phyloP scores from a whole-genome alignment of 2,888 invertebrate genomes.

The Athrips mouffetella region DNA sequence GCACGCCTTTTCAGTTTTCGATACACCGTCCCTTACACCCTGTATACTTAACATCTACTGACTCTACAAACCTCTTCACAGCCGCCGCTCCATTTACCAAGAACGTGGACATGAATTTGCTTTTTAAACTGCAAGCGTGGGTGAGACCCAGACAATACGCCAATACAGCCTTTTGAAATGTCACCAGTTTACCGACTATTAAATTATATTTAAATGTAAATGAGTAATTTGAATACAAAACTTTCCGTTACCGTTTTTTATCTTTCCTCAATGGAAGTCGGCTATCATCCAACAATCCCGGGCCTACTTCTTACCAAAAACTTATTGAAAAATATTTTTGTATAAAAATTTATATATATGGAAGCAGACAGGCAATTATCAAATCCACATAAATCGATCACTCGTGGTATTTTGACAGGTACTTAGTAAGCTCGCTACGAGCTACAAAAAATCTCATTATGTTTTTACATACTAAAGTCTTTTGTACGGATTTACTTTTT shows the following conservation, averaged over 20 bases:
- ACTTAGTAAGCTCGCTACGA: constrained; percentile 26
- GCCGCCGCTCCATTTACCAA: too few species aligned
- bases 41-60: too few species aligned
- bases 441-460: background rate
- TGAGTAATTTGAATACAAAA: background rate
- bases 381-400: constrained; percentile 29
- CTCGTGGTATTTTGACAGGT: constrained; percentile 38
- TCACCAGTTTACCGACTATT: constrained; percentile 27
- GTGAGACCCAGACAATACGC: constrained; percentile 34
- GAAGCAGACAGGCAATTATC: constrained; percentile 12
- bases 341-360: constrained; percentile 25
- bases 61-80: too few species aligned
- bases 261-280: constrained; percentile 8
- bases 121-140: constrained; percentile 41
- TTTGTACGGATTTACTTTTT: background rate
- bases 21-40: too few species aligned
- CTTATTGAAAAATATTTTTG: constrained; percentile 20
- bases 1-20: too few species aligned
- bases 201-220: background rate
- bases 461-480: background rate
- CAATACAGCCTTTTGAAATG: constrained; percentile 28
- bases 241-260: constrained; percentile 19
- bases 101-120: constrained; percentile 31
- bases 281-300: constrained; percentile 20
- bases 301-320: constrained; percentile 11